Base-by-base conservation (phyloP, 2,113 vertebrate genomes). In the Argyrosomus japonicus region DNA sequence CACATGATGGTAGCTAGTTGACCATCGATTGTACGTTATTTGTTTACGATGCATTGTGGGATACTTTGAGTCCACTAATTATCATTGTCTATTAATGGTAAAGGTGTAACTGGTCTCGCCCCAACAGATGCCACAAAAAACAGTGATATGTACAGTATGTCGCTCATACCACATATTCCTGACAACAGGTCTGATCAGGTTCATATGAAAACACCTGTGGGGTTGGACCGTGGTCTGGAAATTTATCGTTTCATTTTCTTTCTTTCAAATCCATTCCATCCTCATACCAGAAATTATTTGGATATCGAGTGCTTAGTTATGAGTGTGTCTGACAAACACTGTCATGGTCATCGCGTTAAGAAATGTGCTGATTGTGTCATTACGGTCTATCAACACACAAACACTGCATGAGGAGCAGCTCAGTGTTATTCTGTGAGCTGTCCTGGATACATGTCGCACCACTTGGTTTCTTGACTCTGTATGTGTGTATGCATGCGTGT, bases 401-500 rank as follows among this genome's bases (percentile, higher is more conserved):
- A 79, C 77, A 2, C 77, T 21, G 57, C 80, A 18, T 67, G 67
- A 60, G 29, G 68, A 60, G 51, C 68, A 70, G 62, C 48, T 58
- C 25, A 3, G 57, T 17, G 57, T 71, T 68, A 40, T 71, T 78
- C 67, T 57, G 65, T 2, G 40, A 83, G 75, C 65, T 69, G 76
- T 75, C 62, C 81, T 25, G 79, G 70, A 79, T 62, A 79, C 75
- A 84, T 74, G 86, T 84, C 70, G 25, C 78, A 68, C 79, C 63
- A 25, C 54, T 47, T 64, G 2, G 47, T 75, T 58, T 68, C 56
- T 76, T 60, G 48, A 27, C 43, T 17, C 40, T 64, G 50, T 54
- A 61, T 58, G 75, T 54, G 51, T 13, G 70, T 29, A 51, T 85
- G 43, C 21, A 64, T 45, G 56, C 0, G 36, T 60, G 70, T 74